Percentiles rank a stretch among this genome's conserved stretches.
phyloP scores from a whole-genome alignment of 2,113 vertebrate genomes.

The Hippopotamus amphibius region DNA sequence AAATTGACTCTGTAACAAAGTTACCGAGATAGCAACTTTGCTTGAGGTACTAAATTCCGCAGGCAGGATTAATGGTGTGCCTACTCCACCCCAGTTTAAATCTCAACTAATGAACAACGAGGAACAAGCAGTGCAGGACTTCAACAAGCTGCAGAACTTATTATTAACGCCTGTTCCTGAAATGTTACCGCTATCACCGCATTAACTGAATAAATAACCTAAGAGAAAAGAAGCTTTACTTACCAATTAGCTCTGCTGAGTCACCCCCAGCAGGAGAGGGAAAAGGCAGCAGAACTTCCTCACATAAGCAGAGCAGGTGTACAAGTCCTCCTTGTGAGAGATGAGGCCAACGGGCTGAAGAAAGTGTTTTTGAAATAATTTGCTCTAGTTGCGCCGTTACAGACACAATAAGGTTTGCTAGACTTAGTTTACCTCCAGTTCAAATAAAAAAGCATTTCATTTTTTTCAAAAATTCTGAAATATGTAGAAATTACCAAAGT shows the following conservation, averaged over 20 bases:
- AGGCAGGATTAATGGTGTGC: not conserved
- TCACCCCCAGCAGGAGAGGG: not conserved
- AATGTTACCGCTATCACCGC: not conserved
- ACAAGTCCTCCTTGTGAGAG: not conserved
- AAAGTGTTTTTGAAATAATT: not conserved
- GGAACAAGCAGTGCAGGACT: not conserved
- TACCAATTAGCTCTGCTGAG: constrained; percentile 12
- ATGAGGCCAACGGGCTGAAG: not conserved
- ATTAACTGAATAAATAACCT: not conserved
- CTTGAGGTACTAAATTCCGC: not conserved
- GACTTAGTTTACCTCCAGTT: not conserved
- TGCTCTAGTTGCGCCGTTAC: not conserved
- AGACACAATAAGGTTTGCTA: not conserved
- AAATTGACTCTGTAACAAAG: not conserved
- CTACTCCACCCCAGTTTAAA: not conserved
- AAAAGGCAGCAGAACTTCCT: not conserved
- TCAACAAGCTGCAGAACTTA: not conserved
- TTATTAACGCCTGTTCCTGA: not conserved
- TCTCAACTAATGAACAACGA: constrained; percentile 18
- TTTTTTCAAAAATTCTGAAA: not conserved
- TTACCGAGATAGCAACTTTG: constrained; percentile 15
- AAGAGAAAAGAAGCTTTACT: not conserved
- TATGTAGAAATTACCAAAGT: not conserved
- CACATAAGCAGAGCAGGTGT: not conserved
- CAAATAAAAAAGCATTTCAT: not conserved